Evolutionary conservation across 1,140 invertebrate species (phyloP).

Genomic region (Polyergus mexicanus): DNA sequence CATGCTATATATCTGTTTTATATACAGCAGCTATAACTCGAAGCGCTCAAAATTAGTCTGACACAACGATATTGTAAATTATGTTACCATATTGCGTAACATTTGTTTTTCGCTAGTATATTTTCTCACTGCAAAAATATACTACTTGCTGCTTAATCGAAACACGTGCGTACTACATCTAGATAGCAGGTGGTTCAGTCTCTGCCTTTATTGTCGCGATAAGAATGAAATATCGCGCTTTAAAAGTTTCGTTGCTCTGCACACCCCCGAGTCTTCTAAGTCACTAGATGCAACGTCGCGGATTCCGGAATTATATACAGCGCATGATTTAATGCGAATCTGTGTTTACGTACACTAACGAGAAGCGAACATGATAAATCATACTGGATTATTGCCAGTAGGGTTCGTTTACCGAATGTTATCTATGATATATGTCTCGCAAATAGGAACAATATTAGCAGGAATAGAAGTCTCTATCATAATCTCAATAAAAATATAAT

Average conservation of each 20-base stretch:
- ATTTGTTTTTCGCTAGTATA: conserved; percentile 24
- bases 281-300: not conserved
- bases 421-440: not conserved
- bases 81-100: not conserved
- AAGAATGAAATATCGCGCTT: conserved; percentile 32
- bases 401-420: not conserved
- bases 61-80: conserved; percentile 58
- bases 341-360: not conserved
- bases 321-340: not conserved
- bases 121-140: not conserved
- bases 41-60: conserved; percentile 15
- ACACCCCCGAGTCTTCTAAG: not conserved
- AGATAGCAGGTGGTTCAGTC: conserved; percentile 39
- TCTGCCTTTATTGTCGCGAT: conserved; percentile 34
- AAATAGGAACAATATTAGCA: too few relatives aligned
- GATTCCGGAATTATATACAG: conserved; percentile 4
- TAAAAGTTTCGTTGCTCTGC: not conserved
- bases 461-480: not conserved
- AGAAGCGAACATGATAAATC: not conserved
- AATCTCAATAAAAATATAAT: not conserved
- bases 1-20: not conserved
- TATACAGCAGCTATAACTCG: conserved; percentile 2
- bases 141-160: conserved; percentile 29
- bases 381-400: not conserved
- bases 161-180: conserved; percentile 30